These are phyloP conservation scores for Festucalex cinctus DNA, from an alignment of 2,113 vertebrate genomes.

Conservation along the genomic window DNA sequence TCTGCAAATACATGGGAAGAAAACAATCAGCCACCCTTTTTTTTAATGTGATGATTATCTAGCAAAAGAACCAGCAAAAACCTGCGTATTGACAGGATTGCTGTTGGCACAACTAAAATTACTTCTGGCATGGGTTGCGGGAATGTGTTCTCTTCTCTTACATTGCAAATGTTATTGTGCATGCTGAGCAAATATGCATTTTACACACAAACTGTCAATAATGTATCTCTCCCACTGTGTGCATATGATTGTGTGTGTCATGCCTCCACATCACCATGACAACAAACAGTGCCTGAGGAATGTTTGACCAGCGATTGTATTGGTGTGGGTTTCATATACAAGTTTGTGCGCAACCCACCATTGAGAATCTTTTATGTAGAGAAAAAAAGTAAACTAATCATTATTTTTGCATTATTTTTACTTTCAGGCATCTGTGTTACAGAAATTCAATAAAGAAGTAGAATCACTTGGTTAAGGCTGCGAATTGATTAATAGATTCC, in stretches of 20 bases:
- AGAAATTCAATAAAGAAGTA: neutral
- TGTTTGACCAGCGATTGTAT: constrained; percentile 17
- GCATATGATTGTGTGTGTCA: constrained; percentile 13
- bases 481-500: neutral
- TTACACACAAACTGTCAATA: constrained; percentile 6
- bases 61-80: constrained; percentile 41
- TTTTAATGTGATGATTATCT: constrained; percentile 47
- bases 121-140: constrained; percentile 30
- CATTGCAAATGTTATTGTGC: constrained; percentile 22
- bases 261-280: constrained; percentile 32
- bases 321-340: neutral
- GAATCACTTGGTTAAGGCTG: neutral
- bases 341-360: constrained; percentile 1
- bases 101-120: constrained; percentile 38
- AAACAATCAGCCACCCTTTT: constrained; percentile 37
- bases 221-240: neutral
- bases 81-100: constrained; percentile 57
- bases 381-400: neutral
- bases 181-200: constrained; percentile 7
- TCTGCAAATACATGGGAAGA: constrained; percentile 55
- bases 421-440: neutral
- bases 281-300: constrained; percentile 15
- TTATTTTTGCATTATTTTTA: neutral
- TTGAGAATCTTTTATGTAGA: constrained; percentile 5
- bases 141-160: constrained; percentile 28